Evolutionary conservation across 2,797 vertebrate genomes (phyloP).

Genomic region (Platyrinchus mystaceus): DNA sequence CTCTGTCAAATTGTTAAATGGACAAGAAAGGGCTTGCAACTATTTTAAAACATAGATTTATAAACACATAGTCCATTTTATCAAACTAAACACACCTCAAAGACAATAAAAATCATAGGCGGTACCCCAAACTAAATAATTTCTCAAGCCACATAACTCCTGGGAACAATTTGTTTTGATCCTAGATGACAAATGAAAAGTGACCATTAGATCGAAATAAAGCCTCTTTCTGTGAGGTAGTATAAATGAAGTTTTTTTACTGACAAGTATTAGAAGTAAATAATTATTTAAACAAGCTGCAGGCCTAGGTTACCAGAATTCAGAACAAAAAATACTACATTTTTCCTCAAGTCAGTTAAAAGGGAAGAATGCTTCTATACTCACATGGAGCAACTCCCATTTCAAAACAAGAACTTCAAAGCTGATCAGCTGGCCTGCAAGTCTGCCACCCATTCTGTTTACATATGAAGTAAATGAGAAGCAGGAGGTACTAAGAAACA

Average conservation of each 20-base stretch:
- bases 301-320: background rate
- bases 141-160: background rate
- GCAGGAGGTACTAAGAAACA: background rate
- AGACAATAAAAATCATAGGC: background rate
- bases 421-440: background rate
- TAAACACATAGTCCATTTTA: background rate
- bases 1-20: background rate
- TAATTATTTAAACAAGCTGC: background rate
- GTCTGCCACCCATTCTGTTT: background rate
- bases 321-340: background rate
- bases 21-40: background rate
- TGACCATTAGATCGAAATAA: background rate
- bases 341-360: background rate
- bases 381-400: background rate
- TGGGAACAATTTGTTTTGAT: background rate
- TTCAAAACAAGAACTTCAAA: background rate
- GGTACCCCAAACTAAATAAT: background rate
- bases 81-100: background rate
- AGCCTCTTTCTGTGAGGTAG: background rate
- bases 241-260: background rate
- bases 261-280: background rate
- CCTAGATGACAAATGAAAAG: background rate
- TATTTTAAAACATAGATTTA: background rate
- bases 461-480: background rate
- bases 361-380: background rate